Conservation (phyloP, 2,797 vertebrate species). For the Platalea minor region DNA sequence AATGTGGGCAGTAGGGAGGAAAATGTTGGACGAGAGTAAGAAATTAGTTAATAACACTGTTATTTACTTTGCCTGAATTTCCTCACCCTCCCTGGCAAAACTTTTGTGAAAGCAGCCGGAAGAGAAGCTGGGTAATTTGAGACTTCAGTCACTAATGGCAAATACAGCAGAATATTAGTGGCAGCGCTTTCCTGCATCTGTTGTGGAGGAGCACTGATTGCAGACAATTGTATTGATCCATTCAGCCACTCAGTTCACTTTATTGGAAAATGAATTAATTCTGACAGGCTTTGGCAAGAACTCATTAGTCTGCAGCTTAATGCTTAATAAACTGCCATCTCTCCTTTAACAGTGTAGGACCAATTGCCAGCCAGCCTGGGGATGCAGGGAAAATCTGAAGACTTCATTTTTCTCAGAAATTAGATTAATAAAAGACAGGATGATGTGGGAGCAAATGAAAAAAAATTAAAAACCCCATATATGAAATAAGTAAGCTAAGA, state of each 20-base stretch:
- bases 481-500: not conserved
- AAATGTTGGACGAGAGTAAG: not conserved
- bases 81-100: not conserved
- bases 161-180: constrained; percentile 5
- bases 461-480: not conserved
- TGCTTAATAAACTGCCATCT: constrained; percentile 49
- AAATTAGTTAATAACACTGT: constrained; percentile 28
- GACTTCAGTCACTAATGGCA: not conserved
- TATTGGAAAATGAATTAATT: constrained; percentile 41
- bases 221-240: constrained; percentile 22
- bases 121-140: constrained; percentile 6
- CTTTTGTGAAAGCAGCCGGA: not conserved
- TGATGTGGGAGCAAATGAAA: not conserved
- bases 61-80: constrained; percentile 36
- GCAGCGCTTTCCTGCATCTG: not conserved
- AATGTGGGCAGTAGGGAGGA: not conserved
- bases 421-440: not conserved
- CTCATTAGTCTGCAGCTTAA: constrained; percentile 13
- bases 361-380: not conserved
- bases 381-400: not conserved
- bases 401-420: not conserved
- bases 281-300: constrained; percentile 57
- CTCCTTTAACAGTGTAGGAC: not conserved
- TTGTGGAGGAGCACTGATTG: constrained; percentile 1
- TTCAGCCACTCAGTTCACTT: not conserved